These are phyloP conservation scores for Alethe castanea DNA, from an alignment of 2,113 vertebrate species.

Conservation along the genomic window DNA sequence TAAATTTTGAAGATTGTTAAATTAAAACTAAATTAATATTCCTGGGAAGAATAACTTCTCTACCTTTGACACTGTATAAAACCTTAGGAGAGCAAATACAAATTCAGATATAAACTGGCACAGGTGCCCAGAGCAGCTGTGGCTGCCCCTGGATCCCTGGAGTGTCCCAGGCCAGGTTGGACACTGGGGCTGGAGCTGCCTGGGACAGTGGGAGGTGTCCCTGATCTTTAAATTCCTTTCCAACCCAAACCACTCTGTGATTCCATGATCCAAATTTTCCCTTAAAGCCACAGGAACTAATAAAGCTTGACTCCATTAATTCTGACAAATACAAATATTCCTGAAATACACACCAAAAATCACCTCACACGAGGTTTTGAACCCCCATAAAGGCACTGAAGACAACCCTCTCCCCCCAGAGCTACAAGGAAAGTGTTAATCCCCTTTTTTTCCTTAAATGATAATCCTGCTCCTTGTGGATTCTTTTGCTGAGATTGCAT, in stretches of 20 bases:
- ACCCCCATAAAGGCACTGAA: background rate
- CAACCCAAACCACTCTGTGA: background rate
- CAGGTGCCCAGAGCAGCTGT: background rate
- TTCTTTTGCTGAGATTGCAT: conserved; percentile 38
- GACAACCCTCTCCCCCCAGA: background rate
- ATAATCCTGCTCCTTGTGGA: background rate
- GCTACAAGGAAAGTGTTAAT: background rate
- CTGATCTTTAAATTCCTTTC: background rate
- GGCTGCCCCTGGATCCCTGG: too few species aligned
- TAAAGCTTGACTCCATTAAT: background rate
- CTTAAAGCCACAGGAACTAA: background rate
- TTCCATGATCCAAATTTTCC: background rate
- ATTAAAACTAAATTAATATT: background rate
- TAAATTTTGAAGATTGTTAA: background rate
- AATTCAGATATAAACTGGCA: background rate
- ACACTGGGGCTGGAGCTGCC: background rate
- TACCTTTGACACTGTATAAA: background rate
- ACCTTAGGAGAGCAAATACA: background rate
- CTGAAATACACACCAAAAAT: background rate
- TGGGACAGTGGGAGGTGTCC: background rate
- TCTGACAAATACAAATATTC: background rate
- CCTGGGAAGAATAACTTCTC: background rate
- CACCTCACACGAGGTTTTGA: background rate
- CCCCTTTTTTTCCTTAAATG: background rate
- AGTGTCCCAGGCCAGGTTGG: too few species aligned